Conservation (phyloP, 2,888 invertebrate genomes). For the Thelaira solivaga region DNA sequence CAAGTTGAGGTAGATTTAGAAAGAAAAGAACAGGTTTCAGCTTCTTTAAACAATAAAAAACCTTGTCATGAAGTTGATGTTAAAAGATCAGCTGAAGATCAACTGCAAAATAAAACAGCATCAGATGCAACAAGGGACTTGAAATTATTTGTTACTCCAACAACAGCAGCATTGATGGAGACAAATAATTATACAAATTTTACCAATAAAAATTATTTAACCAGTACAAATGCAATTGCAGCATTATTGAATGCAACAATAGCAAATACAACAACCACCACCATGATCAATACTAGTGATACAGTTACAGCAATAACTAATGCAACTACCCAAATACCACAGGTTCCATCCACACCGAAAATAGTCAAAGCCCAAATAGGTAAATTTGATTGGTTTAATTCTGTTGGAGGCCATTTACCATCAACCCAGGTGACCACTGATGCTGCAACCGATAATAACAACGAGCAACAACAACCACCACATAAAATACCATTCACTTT, state of each 20-base stretch:
- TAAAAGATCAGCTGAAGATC: constrained; percentile 63
- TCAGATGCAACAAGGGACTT: constrained; percentile 19
- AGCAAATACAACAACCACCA: constrained; percentile 28
- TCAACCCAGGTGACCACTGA: constrained; percentile 41
- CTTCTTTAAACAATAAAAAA: background rate
- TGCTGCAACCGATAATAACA: constrained; percentile 19
- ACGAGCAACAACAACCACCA: too few species aligned
- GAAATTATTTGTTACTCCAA: constrained; percentile 26
- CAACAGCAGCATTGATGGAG: constrained; percentile 22
- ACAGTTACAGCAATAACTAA: constrained; percentile 6
- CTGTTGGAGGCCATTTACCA: constrained; percentile 26
- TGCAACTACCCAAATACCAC: constrained; percentile 41
- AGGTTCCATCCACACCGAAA: constrained; percentile 66
- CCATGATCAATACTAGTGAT: constrained; percentile 29
- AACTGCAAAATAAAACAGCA: constrained; percentile 44
- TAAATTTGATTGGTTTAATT: constrained; percentile 58
- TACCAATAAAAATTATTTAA: constrained; percentile 48
- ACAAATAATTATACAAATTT: constrained; percentile 70
- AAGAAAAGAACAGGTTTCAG: constrained; percentile 12
- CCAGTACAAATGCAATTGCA: constrained; percentile 49
- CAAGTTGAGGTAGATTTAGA: constrained; percentile 40
- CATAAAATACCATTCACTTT: constrained; percentile 69
- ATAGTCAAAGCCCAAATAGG: constrained; percentile 63
- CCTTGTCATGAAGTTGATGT: constrained; percentile 56
- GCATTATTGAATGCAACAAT: constrained; percentile 7